A percentile compares a stretch with the other conserved stretches of the same genome.
Conservation (phyloP, 2,888 invertebrate genomes). For the Nineta flava region DNA sequence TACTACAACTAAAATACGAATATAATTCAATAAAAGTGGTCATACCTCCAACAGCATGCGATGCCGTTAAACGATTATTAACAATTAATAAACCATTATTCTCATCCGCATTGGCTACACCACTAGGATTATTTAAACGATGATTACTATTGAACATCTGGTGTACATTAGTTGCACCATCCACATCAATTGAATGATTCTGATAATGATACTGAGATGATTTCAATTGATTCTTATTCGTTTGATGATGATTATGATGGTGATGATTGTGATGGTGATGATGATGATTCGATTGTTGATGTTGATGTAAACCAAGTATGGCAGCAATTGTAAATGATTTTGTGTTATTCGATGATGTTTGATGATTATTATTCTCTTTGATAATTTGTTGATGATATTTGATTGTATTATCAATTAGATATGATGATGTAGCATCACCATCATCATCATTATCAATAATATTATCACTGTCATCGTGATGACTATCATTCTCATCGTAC, state of each 20-base stretch:
- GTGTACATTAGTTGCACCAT: not conserved
- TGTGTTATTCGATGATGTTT: constrained; percentile 6
- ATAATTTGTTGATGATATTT: too few species aligned
- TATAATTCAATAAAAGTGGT: too few species aligned
- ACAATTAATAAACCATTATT: too few species aligned
- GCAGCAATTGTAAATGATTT: constrained; percentile 68
- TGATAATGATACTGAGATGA: too few species aligned
- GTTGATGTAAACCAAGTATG: constrained; percentile 57
- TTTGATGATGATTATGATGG: too few species aligned
- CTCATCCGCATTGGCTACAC: too few species aligned
- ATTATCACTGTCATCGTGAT: not conserved
- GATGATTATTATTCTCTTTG: not conserved
- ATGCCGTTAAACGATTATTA: too few species aligned
- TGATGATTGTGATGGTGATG: not conserved
- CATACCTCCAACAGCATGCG: too few species aligned
- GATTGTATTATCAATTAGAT: not conserved
- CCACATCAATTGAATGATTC: not conserved
- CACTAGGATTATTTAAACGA: too few species aligned
- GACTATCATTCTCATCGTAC: not conserved
- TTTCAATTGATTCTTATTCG: too few species aligned
- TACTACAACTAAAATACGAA: too few species aligned
- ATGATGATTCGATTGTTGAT: constrained; percentile 10
- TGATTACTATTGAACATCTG: too few species aligned
- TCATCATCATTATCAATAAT: not conserved
- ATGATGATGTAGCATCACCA: not conserved